Conservation (phyloP, 2,797 vertebrate species). For the Hippopotamyrus pictus region DNA sequence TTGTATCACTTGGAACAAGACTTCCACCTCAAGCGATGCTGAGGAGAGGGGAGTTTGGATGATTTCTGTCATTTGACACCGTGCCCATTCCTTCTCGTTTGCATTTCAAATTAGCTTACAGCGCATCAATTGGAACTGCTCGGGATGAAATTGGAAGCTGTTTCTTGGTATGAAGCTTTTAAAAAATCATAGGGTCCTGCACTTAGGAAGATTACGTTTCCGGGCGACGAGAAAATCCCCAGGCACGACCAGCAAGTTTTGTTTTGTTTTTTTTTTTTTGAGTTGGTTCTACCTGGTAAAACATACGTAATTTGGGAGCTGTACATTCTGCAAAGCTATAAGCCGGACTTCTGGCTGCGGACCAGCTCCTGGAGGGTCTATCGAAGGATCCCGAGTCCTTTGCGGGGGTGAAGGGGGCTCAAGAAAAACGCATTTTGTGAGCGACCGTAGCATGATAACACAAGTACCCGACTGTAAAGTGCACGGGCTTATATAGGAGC, state of each 20-base stretch:
- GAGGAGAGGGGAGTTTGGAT: constrained; percentile 40
- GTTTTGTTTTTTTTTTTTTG: not conserved
- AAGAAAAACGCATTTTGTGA: not conserved
- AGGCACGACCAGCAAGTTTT: constrained; percentile 31
- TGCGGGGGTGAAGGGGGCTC: not conserved
- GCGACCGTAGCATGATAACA: constrained; percentile 26
- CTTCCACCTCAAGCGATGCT: constrained; percentile 50
- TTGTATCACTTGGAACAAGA: constrained; percentile 33
- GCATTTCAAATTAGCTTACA: constrained; percentile 52
- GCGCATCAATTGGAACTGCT: constrained; percentile 45
- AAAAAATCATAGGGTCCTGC: constrained; percentile 53
- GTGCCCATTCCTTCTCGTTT: constrained; percentile 42
- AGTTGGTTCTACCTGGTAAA: not conserved
- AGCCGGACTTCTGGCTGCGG: not conserved
- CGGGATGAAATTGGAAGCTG: constrained; percentile 52
- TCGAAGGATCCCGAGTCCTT: not conserved
- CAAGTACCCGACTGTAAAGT: constrained; percentile 54
- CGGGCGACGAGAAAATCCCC: constrained; percentile 36
- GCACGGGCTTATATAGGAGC: constrained; percentile 57
- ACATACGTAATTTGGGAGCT: constrained; percentile 15
- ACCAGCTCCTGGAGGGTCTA: not conserved
- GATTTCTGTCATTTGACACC: constrained; percentile 8
- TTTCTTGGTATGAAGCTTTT: constrained; percentile 43
- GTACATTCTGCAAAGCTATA: constrained; percentile 17
- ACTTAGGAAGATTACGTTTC: constrained; percentile 59